phyloP scores from a whole-genome alignment of 37 sponge, comb jelly and placozoan genomes.

The Diacarnus erythraeanus region DNA sequence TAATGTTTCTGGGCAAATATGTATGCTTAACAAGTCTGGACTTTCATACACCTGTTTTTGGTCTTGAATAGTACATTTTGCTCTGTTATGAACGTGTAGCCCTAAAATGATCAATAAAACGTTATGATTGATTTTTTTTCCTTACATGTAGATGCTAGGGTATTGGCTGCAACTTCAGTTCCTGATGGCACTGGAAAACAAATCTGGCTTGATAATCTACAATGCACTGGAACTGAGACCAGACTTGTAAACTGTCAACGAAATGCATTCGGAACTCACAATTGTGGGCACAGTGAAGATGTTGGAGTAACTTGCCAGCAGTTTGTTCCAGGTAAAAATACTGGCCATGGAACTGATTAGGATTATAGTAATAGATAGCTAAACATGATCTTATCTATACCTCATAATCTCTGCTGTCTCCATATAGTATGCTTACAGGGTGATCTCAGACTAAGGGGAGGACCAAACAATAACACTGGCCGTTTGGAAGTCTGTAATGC shows the following conservation, averaged over 20 bases:
- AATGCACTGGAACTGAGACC: conserved; percentile 12
- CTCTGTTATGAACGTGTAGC: no score
- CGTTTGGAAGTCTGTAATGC: conserved; percentile 34
- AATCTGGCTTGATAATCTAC: conserved; percentile 15
- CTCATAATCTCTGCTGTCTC: no score
- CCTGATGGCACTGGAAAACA: conserved; percentile 3
- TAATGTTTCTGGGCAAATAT: no score
- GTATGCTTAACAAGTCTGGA: no score
- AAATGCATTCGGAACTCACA: not conserved
- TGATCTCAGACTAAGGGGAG: not conserved
- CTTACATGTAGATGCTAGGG: not conserved
- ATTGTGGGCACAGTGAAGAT: conserved; percentile 27
- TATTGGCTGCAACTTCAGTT: not conserved
- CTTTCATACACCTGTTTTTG: no score
- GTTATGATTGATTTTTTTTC: no score
- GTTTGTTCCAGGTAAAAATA: not conserved
- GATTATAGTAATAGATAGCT: not conserved
- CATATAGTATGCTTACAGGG: not conserved
- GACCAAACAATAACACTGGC: not conserved
- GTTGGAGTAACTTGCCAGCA: conserved; percentile 10
- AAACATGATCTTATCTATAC: not conserved
- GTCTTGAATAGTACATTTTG: no score
- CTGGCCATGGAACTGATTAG: not conserved
- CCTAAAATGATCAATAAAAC: no score
- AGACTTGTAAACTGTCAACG: not conserved